phyloP scores from a whole-genome alignment of 2,113 vertebrate species.

The Todiramphus chloris region DNA sequence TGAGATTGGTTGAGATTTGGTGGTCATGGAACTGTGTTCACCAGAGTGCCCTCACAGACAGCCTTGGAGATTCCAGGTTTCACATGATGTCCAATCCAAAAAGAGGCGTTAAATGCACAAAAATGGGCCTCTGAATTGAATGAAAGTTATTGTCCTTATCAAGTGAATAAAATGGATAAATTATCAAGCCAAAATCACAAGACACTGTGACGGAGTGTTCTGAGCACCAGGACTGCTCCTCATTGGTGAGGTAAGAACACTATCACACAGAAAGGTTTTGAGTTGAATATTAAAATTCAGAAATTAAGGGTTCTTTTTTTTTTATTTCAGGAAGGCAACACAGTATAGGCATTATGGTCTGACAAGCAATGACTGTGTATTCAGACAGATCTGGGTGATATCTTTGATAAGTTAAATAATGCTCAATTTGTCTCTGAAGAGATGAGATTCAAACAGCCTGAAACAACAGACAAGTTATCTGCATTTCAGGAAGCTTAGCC shows the following conservation, averaged over 20 bases:
- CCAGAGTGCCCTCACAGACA: not conserved
- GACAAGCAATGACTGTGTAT: not conserved
- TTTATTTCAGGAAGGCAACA: not conserved
- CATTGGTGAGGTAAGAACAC: not conserved
- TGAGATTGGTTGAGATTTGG: not conserved
- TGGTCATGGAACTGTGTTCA: not conserved
- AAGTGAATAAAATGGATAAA: not conserved
- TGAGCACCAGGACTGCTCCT: not conserved
- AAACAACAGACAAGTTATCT: not conserved
- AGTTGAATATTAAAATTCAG: not conserved
- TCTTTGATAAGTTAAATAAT: not conserved
- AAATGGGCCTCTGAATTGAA: not conserved
- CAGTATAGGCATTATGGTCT: not conserved
- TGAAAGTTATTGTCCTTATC: not conserved
- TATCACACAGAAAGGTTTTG: not conserved
- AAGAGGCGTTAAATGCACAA: not conserved
- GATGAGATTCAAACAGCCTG: not conserved
- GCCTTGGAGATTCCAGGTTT: not conserved
- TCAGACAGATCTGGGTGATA: not conserved
- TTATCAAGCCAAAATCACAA: not conserved
- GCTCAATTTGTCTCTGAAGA: not conserved
- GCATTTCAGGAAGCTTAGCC: not conserved
- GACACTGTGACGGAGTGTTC: not conserved
- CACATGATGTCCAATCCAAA: not conserved
- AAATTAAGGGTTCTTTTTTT: not conserved